Conservation (phyloP, 2,888 invertebrate species). For the Sympetrum striolatum region DNA sequence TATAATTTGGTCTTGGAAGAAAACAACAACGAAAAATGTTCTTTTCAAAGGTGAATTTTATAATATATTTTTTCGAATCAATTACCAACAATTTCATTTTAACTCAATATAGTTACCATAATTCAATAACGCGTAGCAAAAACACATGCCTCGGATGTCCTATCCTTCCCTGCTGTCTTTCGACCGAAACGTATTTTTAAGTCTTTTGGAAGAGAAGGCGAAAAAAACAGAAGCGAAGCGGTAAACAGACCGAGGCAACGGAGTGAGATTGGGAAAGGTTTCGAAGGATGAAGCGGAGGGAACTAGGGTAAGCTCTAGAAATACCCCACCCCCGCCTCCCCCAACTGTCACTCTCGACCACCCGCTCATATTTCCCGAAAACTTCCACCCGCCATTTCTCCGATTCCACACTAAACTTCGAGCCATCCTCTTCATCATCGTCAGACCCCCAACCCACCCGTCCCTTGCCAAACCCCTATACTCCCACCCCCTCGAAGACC, state of each 20-base stretch:
- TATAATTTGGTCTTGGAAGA: too few relatives aligned
- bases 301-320: background rate
- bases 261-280: background rate
- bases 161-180: too few relatives aligned
- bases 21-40: too few relatives aligned
- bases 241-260: background rate
- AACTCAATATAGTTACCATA: too few relatives aligned
- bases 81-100: too few relatives aligned
- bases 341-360: background rate
- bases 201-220: background rate
- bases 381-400: background rate
- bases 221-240: background rate
- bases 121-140: too few relatives aligned
- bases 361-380: background rate
- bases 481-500: background rate
- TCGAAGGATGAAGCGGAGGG: background rate
- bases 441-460: background rate
- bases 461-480: background rate
- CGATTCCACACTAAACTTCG: background rate
- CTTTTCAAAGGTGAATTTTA: too few relatives aligned
- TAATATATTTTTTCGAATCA: too few relatives aligned
- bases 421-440: background rate
- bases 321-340: background rate
- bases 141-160: too few relatives aligned
- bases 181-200: background rate